phyloP scores from a whole-genome alignment of 2,797 vertebrate species.

The Lacerta agilis region DNA sequence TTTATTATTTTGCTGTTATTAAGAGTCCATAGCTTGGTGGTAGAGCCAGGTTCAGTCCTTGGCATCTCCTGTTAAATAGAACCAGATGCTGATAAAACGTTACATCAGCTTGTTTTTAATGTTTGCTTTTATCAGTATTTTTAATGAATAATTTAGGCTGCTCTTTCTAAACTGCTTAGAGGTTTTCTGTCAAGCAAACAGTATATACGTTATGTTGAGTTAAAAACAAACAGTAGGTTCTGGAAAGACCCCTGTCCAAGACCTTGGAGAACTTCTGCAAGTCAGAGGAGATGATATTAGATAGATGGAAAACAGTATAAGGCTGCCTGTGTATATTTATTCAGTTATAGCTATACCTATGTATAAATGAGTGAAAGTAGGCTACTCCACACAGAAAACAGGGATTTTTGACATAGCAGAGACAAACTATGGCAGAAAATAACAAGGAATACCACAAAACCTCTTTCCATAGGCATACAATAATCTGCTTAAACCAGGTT shows the following conservation, averaged over 20 bases:
- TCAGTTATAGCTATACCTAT: not conserved
- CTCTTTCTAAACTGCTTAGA: too few species aligned
- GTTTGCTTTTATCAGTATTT: too few species aligned
- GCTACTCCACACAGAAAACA: not conserved
- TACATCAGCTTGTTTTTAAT: too few species aligned
- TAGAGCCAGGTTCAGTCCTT: not conserved
- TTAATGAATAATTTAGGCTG: too few species aligned
- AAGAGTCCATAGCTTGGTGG: not conserved
- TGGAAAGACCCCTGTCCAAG: too few species aligned
- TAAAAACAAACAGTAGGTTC: too few species aligned
- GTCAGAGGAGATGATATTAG: not conserved
- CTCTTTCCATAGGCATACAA: not conserved
- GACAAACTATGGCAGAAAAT: not conserved
- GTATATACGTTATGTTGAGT: too few species aligned
- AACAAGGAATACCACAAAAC: not conserved
- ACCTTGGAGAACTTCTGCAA: not conserved
- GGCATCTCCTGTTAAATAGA: too few species aligned
- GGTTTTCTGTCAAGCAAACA: too few species aligned
- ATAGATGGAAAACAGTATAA: not conserved
- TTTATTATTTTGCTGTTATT: not conserved
- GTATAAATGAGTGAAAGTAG: not conserved
- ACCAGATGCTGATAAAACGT: too few species aligned
- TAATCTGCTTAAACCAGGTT: not conserved
- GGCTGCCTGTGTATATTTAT: not conserved
- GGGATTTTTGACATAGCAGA: not conserved